Conservation (phyloP, 2,888 invertebrate species). For the Nowickia ferox region DNA sequence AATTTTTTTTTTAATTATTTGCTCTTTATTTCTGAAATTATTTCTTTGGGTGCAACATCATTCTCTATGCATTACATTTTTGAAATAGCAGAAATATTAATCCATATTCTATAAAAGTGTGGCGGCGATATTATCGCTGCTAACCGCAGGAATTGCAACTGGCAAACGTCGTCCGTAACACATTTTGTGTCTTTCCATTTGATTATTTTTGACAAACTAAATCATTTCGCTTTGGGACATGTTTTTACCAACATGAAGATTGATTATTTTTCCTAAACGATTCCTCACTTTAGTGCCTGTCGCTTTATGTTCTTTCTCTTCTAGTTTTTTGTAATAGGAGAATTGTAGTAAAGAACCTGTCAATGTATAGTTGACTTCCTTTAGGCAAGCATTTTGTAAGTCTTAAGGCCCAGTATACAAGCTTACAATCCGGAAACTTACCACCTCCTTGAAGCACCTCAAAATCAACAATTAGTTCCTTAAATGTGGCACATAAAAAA, state of each 20-base stretch:
- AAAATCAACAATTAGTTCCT: constrained; percentile 73
- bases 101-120: too few species aligned
- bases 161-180: constrained; percentile 43
- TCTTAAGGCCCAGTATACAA: constrained; percentile 69
- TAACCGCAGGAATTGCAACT: constrained; percentile 36
- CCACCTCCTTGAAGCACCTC: constrained; percentile 69
- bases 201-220: constrained; percentile 10
- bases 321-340: constrained; percentile 2
- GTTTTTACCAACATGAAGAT: constrained; percentile 26
- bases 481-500: constrained; percentile 53
- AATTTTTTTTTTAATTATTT: too few species aligned
- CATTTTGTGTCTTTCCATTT: constrained; percentile 60
- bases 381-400: too few species aligned
- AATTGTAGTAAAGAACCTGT: too few species aligned
- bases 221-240: constrained; percentile 3
- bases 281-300: constrained; percentile 30
- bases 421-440: constrained; percentile 60
- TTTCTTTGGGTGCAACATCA: too few species aligned
- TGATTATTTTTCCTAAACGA: constrained; percentile 1
- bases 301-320: constrained; percentile 7
- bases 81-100: too few species aligned
- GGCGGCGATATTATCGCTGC: too few species aligned
- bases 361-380: too few species aligned
- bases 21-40: too few species aligned
- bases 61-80: too few species aligned